Base-by-base conservation (phyloP, 2,888 invertebrate species). In the Philonicus albiceps region DNA sequence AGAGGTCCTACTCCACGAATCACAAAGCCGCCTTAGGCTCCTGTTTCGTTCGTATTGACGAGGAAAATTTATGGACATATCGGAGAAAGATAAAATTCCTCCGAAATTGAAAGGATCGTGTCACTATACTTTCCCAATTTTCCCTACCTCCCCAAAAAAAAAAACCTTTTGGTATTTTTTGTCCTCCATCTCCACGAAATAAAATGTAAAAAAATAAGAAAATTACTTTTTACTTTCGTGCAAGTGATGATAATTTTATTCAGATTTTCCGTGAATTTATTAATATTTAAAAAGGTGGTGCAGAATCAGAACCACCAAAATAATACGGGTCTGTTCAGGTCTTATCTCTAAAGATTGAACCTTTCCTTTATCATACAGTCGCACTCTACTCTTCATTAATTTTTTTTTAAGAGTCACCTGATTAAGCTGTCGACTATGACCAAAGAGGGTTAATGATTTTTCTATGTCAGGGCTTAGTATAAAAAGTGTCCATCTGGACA, bases 31-130 rank as follows among this genome's bases (percentile, higher is more conserved):
- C 27, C 40, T 49, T 81, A 27, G 19, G 19, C 40, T 27, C 8
- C 27, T 22, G 16, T 40, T 43, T 22, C 55, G 4, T 6, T 53
- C 30, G 22, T 27, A 19, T 64, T 30, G 81, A 76, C 31, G 2
- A 19, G 43, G 43, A 34, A 81, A 64, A 81, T 81, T 81, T 81
- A 81, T 81, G 81, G 81, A 55, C 34, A 81, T 34, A 81, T 55
- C 27, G 78, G 78, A 78, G 27, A 19, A 27, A 75, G 34, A 76
- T 76, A 64, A 64, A 64, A 27, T 64, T 19, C 19, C 31, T 81
- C n/a, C 3, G 81, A 81, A 81, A 64, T 81, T 19, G 81, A 81
- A 64, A 22, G 30, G 49, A 78, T 27, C 34, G 64, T 22, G 78
- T 37, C 76, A 43, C 53, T 43, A 16, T 1, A 27, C 80, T 43